A percentile compares a stretch with the other conserved stretches of the same genome.
Evolutionary conservation across 2,888 invertebrate genomes (phyloP).

Genomic region (Monopis laevigella): DNA sequence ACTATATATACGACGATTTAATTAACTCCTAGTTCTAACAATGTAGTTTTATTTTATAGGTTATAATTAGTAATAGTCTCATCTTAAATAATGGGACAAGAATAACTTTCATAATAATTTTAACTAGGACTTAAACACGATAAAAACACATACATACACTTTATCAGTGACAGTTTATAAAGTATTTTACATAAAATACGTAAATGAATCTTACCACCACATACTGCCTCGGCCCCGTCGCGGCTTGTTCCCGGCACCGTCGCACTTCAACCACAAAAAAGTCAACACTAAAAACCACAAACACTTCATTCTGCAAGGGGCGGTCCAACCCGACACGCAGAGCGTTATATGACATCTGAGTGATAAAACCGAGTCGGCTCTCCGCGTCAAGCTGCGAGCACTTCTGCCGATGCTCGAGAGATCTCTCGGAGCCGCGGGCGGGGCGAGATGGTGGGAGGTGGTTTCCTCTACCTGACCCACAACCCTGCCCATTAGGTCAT

Average conservation of each 20-base stretch:
- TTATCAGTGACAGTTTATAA: neutral
- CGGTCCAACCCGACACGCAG: conserved; percentile 29
- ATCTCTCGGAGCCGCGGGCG: conserved; percentile 33
- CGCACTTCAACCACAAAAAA: conserved; percentile 53
- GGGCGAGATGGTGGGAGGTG: conserved; percentile 55
- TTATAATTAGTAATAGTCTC: too few species aligned
- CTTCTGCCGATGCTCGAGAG: neutral
- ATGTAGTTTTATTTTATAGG: too few species aligned
- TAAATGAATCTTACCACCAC: conserved; percentile 81
- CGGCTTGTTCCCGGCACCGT: conserved; percentile 67
- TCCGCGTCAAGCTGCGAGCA: too few species aligned
- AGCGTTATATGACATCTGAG: conserved; percentile 16
- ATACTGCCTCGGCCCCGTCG: conserved; percentile 87
- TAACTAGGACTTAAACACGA: too few species aligned
- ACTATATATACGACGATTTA: too few species aligned
- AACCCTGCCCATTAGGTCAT: conserved; percentile 42
- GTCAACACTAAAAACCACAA: conserved; percentile 64
- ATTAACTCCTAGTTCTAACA: too few species aligned
- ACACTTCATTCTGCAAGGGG: conserved; percentile 62
- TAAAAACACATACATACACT: too few species aligned
- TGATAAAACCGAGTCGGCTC: too few species aligned
- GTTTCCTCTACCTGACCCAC: conserved; percentile 46
- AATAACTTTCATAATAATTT: neutral
- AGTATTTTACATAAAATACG: neutral
- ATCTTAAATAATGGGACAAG: neutral